Percentiles rank a stretch among this genome's conserved stretches.
Conservation (phyloP, 2,113 vertebrate species). For the Anolis carolinensis region DNA sequence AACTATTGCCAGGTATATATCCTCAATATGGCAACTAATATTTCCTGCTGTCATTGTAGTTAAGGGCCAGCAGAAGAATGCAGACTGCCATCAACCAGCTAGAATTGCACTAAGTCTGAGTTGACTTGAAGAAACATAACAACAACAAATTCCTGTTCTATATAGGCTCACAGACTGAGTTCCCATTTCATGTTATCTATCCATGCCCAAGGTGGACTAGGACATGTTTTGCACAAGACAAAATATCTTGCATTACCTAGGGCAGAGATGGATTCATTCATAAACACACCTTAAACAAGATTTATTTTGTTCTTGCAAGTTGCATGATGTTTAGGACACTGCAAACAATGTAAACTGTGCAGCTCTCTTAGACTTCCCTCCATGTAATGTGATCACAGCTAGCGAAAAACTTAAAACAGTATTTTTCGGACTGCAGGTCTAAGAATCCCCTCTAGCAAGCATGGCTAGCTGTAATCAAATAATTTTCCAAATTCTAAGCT, state of each 20-base stretch:
- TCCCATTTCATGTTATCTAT: neutral
- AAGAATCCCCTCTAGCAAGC: too few species aligned
- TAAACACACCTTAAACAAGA: neutral
- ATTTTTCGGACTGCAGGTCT: too few species aligned
- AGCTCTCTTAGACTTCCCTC: neutral
- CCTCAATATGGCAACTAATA: neutral
- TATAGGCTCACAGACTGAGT: neutral
- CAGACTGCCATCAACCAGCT: neutral
- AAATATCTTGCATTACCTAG: neutral
- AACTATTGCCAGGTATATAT: neutral
- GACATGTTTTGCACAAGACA: too few species aligned
- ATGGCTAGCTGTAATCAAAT: too few species aligned
- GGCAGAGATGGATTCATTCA: neutral
- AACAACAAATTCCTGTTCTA: neutral
- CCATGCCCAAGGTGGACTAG: neutral
- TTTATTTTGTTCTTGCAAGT: conserved; percentile 2
- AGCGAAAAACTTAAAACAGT: neutral
- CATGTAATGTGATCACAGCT: neutral
- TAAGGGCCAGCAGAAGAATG: neutral
- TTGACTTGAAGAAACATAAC: too few species aligned
- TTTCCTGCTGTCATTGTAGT: neutral
- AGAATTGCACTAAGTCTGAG: too few species aligned
- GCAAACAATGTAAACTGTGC: neutral
- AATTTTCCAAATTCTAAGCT: neutral
- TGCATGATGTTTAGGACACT: neutral